These are phyloP conservation scores for Alloplasta piceator DNA, from an alignment of 2,888 invertebrate genomes.

Conservation along the genomic window DNA sequence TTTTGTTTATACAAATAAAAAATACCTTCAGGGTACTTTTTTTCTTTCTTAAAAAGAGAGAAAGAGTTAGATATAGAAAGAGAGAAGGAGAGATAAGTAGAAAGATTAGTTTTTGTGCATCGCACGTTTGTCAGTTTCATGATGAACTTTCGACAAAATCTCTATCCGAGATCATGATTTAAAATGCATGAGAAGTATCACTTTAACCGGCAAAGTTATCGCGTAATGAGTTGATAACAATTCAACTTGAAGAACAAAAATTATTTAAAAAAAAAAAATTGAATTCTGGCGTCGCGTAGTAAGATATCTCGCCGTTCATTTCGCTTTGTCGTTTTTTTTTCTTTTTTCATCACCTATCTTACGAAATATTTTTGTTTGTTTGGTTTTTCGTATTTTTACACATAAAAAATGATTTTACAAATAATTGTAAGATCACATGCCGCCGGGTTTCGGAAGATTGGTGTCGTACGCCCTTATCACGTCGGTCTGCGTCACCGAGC, in stretches of 20 bases:
- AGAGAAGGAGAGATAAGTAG: not conserved
- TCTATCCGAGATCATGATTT: constrained; percentile 16
- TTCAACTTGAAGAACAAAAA: constrained; percentile 3
- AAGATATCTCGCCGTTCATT: constrained; percentile 21
- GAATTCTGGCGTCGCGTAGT: constrained; percentile 44
- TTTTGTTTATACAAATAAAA: constrained; percentile 2
- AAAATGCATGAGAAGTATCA: constrained; percentile 53
- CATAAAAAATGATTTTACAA: constrained; percentile 60
- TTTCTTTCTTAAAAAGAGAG: constrained; percentile 15
- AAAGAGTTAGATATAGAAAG: constrained; percentile 1
- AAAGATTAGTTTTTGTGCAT: constrained; percentile 56
- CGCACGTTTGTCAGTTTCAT: constrained; percentile 52
- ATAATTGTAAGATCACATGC: constrained; percentile 84
- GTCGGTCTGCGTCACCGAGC: constrained; percentile 96
- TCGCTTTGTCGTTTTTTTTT: constrained; percentile 14
- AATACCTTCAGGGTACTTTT: not conserved
- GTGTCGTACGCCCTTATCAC: constrained; percentile 98
- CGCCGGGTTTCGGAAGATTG: constrained; percentile 92
- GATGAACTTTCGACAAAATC: constrained; percentile 19
- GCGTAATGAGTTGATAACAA: constrained; percentile 18
- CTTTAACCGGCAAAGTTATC: constrained; percentile 33
- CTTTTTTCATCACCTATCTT: constrained; percentile 25
- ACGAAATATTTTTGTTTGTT: constrained; percentile 40
- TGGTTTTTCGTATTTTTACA: constrained; percentile 37
- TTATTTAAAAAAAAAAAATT: constrained; percentile 5